Percentiles rank a stretch among this genome's conserved stretches.
phyloP scores from a whole-genome alignment of 1,140 invertebrate species.

The Apocrypta bakeri region DNA sequence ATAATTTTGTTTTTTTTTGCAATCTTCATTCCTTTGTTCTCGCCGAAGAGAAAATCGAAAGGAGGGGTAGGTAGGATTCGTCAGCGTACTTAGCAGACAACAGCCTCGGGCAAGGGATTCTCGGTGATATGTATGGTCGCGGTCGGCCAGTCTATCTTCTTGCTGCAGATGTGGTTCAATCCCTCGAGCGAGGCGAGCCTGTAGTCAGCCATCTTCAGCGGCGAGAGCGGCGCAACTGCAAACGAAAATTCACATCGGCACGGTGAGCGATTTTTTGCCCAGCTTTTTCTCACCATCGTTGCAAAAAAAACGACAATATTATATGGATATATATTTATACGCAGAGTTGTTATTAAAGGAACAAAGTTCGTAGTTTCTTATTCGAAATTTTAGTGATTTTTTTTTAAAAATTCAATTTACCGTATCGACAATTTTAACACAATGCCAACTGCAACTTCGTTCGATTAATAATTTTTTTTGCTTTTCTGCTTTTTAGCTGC shows the following conservation, averaged over 20 bases:
- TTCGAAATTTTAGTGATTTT: not conserved
- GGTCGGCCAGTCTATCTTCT: constrained; percentile 75
- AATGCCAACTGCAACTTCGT: no score
- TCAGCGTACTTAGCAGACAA: constrained; percentile 79
- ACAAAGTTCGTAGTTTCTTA: not conserved
- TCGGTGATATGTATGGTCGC: constrained; percentile 85
- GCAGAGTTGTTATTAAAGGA: constrained; percentile 3
- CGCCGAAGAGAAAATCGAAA: constrained; percentile 5
- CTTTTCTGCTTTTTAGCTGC: constrained; percentile 5
- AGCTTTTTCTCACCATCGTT: not conserved
- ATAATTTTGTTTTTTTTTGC: no score
- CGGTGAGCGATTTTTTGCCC: constrained; percentile 27
- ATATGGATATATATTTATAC: no score
- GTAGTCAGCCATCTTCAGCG: constrained; percentile 80
- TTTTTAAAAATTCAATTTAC: no score
- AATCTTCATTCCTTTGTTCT: constrained; percentile 48
- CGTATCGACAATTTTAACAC: no score
- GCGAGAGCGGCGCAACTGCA: constrained; percentile 82
- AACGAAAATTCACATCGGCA: constrained; percentile 62
- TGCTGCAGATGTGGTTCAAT: constrained; percentile 75
- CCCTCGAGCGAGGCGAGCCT: constrained; percentile 77
- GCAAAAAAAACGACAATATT: constrained; percentile 26
- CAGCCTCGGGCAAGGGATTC: constrained; percentile 85
- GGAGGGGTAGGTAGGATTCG: constrained; percentile 40
- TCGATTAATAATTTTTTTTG: not conserved